These are phyloP conservation scores for Tautogolabrus adspersus DNA, from an alignment of 2,113 vertebrate species.

Conservation along the genomic window DNA sequence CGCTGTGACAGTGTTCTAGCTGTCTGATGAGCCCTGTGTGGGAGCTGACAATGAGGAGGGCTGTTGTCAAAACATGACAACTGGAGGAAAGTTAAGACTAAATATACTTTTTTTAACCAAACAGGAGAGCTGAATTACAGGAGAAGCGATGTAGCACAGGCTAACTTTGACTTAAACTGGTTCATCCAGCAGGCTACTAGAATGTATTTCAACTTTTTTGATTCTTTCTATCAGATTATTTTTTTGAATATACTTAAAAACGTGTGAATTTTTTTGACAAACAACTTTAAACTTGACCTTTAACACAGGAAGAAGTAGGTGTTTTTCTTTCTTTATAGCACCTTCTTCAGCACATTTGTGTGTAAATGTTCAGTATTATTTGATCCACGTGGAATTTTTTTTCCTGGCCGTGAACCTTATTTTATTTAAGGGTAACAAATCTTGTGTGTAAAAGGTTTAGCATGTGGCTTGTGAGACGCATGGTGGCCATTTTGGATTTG, in stretches of 20 bases:
- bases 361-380: conserved; percentile 43
- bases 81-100: conserved; percentile 64
- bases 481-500: conserved; percentile 83
- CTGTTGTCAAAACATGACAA: conserved; percentile 57
- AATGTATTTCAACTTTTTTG: conserved; percentile 74
- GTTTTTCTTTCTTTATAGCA: conserved; percentile 48
- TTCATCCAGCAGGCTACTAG: conserved; percentile 72
- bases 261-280: conserved; percentile 62
- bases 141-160: conserved; percentile 79
- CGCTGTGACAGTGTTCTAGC: conserved; percentile 73
- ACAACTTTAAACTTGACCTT: conserved; percentile 61
- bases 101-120: conserved; percentile 57
- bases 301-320: conserved; percentile 48
- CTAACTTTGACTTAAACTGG: conserved; percentile 68
- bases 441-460: conserved; percentile 69
- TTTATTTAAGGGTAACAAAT: conserved; percentile 54
- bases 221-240: conserved; percentile 69
- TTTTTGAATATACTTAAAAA: conserved; percentile 64
- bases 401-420: conserved; percentile 41
- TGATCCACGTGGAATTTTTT: conserved; percentile 37
- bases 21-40: conserved; percentile 53
- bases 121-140: conserved; percentile 66
- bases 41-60: conserved; percentile 63
- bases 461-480: conserved; percentile 83
- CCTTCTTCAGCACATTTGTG: conserved; percentile 56